Conservation (phyloP, 2,113 vertebrate species). For the Scartelaos histophorus region DNA sequence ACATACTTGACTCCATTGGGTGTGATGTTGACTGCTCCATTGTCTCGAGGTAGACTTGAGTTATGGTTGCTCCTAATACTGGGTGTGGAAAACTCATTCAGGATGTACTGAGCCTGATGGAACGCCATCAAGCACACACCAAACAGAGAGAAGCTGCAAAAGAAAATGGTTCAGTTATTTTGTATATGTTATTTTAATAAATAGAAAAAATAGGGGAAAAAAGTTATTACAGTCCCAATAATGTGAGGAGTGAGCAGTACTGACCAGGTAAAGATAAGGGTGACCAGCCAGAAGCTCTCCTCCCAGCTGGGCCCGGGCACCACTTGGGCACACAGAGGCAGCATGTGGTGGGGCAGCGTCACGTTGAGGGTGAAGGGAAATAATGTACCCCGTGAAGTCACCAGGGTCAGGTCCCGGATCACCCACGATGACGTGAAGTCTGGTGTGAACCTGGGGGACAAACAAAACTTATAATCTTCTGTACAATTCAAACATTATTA, state of each 20-base stretch:
- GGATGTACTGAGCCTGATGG: slow-evolving; percentile 94
- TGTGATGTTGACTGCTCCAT: slow-evolving; percentile 76
- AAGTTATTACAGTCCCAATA: too few species aligned
- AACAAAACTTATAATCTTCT: background rate
- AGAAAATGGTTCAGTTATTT: background rate
- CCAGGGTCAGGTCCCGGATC: slow-evolving; percentile 89
- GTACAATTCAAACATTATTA: too few species aligned
- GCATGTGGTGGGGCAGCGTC: slow-evolving; percentile 94
- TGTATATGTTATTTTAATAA: too few species aligned
- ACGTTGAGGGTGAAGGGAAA: slow-evolving; percentile 95
- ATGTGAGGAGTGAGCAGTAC: slow-evolving; percentile 3
- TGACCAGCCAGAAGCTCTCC: slow-evolving; percentile 92
- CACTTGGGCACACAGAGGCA: slow-evolving; percentile 92
- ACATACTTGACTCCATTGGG: slow-evolving; percentile 86
- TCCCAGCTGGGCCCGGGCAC: slow-evolving; percentile 98
- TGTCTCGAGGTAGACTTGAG: slow-evolving; percentile 77
- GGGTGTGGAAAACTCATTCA: slow-evolving; percentile 87
- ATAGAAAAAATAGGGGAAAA: too few species aligned
- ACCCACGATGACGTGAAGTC: slow-evolving; percentile 99
- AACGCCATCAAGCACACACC: slow-evolving; percentile 94
- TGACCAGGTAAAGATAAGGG: slow-evolving; percentile 92
- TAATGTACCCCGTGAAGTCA: slow-evolving; percentile 84
- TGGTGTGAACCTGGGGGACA: slow-evolving; percentile 87
- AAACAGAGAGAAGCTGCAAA: slow-evolving; percentile 86
- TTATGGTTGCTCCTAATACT: slow-evolving; percentile 83